Conservation (phyloP, 2,113 vertebrate genomes). For the Morone chrysops region DNA sequence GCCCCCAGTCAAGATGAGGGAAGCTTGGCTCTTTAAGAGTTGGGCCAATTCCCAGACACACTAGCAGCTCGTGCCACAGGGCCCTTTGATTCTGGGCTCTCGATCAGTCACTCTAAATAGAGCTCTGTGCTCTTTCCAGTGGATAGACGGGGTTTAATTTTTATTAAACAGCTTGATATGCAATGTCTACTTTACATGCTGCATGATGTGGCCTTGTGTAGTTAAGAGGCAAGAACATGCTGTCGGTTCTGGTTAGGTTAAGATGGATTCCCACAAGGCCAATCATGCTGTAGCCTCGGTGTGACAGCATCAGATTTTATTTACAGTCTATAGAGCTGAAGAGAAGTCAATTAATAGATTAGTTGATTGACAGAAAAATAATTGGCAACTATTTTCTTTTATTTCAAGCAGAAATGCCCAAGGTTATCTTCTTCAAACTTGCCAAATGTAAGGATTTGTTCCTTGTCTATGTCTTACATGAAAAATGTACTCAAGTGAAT, state of each 20-base stretch:
- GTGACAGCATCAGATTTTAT: constrained; percentile 2
- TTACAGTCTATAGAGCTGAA: constrained; percentile 8
- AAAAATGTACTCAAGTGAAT: background rate
- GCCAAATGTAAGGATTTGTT: background rate
- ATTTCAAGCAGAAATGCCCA: background rate
- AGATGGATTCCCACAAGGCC: constrained; percentile 36
- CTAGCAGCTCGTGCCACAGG: constrained; percentile 60
- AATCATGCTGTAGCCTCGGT: background rate
- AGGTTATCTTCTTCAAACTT: background rate
- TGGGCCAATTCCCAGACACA: constrained; percentile 78
- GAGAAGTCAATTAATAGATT: background rate
- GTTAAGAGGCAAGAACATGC: constrained; percentile 61
- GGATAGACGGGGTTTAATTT: constrained; percentile 64
- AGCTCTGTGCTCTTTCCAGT: constrained; percentile 71
- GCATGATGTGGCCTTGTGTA: constrained; percentile 37
- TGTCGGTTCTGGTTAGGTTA: constrained; percentile 52
- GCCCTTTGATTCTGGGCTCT: constrained; percentile 77
- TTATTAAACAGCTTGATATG: constrained; percentile 75
- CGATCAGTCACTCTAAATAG: constrained; percentile 74
- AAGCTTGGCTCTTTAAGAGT: constrained; percentile 82
- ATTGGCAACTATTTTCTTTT: background rate
- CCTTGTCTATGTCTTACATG: background rate
- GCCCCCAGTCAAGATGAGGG: constrained; percentile 79
- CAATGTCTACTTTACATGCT: constrained; percentile 60
- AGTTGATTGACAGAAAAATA: background rate